These are phyloP conservation scores for Calameuta pallipes DNA, from an alignment of 2,888 invertebrate species.

Conservation along the genomic window DNA sequence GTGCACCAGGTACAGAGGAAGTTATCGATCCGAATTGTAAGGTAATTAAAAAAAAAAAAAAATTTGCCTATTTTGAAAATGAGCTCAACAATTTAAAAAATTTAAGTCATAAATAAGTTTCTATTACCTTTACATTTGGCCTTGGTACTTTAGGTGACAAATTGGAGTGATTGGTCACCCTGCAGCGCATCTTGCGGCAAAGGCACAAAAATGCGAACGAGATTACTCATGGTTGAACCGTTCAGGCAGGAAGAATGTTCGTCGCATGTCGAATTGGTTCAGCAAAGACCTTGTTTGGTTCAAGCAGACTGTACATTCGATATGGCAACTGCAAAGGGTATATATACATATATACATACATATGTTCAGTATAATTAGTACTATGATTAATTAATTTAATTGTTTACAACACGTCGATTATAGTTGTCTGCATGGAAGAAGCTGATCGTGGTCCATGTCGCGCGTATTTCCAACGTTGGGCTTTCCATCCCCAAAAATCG, in stretches of 20 bases:
- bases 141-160: constrained; percentile 71
- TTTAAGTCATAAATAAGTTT: not conserved
- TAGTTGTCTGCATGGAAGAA: constrained; percentile 86
- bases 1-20: constrained; percentile 71
- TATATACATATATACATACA: constrained; percentile 37
- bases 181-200: constrained; percentile 90
- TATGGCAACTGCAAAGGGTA: constrained; percentile 82
- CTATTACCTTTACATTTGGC: not conserved
- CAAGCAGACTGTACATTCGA: constrained; percentile 78
- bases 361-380: not conserved
- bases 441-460: constrained; percentile 88
- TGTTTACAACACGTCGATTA: constrained; percentile 24
- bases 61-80: not conserved
- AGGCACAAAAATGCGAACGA: constrained; percentile 80
- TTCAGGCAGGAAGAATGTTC: constrained; percentile 76
- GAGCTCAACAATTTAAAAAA: not conserved
- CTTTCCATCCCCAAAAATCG: constrained; percentile 79
- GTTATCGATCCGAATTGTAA: constrained; percentile 72
- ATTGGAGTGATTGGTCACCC: constrained; percentile 93
- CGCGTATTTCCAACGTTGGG: constrained; percentile 88
- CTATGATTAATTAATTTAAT: constrained; percentile 4
- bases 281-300: constrained; percentile 79
- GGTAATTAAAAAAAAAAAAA: constrained; percentile 31
- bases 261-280: constrained; percentile 76
- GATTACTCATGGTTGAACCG: constrained; percentile 77